phyloP scores from a whole-genome alignment of 2,797 vertebrate genomes.

The Vultur gryphus region DNA sequence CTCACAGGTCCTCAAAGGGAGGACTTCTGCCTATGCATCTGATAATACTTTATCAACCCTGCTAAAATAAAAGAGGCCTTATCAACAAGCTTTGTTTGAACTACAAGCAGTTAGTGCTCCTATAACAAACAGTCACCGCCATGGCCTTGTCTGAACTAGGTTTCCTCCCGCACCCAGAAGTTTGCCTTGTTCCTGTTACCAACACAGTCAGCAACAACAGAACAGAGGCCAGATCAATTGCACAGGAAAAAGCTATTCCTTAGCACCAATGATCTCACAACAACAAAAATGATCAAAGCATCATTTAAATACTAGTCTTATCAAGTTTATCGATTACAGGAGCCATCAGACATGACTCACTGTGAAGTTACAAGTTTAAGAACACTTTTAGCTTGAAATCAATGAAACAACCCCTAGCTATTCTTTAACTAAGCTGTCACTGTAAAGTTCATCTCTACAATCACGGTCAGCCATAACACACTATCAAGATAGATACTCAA shows the following conservation, averaged over 20 bases:
- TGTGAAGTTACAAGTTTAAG: background rate
- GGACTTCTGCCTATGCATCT: background rate
- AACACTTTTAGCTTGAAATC: background rate
- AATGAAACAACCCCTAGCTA: background rate
- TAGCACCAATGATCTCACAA: background rate
- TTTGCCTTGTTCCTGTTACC: background rate
- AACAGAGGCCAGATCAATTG: background rate
- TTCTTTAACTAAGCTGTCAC: background rate
- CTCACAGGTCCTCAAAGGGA: background rate
- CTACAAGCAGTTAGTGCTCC: background rate
- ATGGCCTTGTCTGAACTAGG: background rate
- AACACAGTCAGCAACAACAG: background rate
- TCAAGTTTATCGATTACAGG: background rate
- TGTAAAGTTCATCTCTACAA: background rate
- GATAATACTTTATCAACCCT: slow-evolving; percentile 3
- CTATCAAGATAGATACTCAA: background rate
- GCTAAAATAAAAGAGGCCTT: slow-evolving; percentile 32
- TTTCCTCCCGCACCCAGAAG: background rate
- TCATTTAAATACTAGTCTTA: background rate
- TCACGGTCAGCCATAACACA: background rate
- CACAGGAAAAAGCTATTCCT: background rate
- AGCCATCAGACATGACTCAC: background rate
- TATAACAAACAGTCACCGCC: background rate
- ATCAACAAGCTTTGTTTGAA: slow-evolving; percentile 41
- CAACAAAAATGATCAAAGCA: background rate